Evolutionary conservation across 2,113 vertebrate genomes (phyloP).

Genomic region (Apeltes quadracus): DNA sequence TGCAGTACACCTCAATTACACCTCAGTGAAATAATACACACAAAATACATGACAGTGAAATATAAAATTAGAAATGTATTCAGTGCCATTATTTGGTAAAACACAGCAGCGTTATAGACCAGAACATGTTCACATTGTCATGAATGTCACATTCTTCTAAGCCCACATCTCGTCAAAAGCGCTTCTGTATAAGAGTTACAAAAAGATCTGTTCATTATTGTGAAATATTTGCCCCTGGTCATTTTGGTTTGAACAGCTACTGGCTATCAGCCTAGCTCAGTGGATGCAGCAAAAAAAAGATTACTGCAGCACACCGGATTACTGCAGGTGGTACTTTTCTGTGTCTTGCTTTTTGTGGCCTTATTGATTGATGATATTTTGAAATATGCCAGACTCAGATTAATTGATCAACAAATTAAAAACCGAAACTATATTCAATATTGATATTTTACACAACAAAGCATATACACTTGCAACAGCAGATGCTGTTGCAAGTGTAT

Average conservation of each 20-base stretch:
- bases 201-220: slow-evolving; percentile 38
- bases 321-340: slow-evolving; percentile 54
- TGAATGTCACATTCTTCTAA: slow-evolving; percentile 9
- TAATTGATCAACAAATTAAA: neutral
- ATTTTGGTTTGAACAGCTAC: slow-evolving; percentile 41
- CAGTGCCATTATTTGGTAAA: neutral
- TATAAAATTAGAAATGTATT: neutral
- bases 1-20: neutral
- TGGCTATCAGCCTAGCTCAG: slow-evolving; percentile 25
- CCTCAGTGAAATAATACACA: neutral
- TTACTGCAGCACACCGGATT: neutral
- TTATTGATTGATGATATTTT: slow-evolving; percentile 50
- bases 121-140: neutral
- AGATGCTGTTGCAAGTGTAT: neutral
- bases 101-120: neutral
- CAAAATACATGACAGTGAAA: neutral
- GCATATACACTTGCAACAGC: too few species aligned
- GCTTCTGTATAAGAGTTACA: neutral
- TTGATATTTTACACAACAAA: neutral
- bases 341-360: slow-evolving; percentile 44
- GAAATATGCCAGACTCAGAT: neutral
- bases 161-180: neutral
- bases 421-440: neutral
- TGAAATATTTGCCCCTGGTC: slow-evolving; percentile 52
- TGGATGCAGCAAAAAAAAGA: slow-evolving; percentile 33